Base-by-base conservation (phyloP, 2,888 invertebrate species). In the Bibio marci region DNA sequence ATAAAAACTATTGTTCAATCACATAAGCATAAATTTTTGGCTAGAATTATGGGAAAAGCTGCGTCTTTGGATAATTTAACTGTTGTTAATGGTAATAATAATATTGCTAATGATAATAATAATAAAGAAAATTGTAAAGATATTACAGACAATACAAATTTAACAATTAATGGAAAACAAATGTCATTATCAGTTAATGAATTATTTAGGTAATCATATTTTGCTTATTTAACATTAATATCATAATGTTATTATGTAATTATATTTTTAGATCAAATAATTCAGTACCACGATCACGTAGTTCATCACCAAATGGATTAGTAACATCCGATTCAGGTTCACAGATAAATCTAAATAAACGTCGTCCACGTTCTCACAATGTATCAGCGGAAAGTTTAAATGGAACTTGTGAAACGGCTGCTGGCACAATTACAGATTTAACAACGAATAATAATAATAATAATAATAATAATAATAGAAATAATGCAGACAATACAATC, bases 11-110 rank as follows among this genome's bases (percentile, higher is more conserved):
- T 22, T 4, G 42, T 39, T n/a, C 51, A 53, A 7, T 55, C 55
- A 2, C 60, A 64, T 38, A 58, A 61, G 37, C 63, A 65, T 49
- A 66, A 65, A 53, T 64, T 69, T 49, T 51, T 69, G 27, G 59
- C 63, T 38, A 62, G 63, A 49, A 52, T 67, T 36, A 55, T 64
- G 39, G 60, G 62, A 14, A 67, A 64, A 51, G 56, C 67, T n/a
- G 58, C 58, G 26, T 66, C 67, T 5, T 60, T 62, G 45, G 67
- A 68, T 44, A 67, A 66, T 53, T 56, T 68, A 30, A 42, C 33
- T 26, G n/a, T n/a, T n/a, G n/a, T n/a, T n/a, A 42, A 34, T 13
- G 42, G 34, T 17, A 41, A 42, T 18, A 41, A 27, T 8, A 35
- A 37, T 36, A 28, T 18, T 35, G 38, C 33, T 4, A 22, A 8